A percentile compares a stretch with the other conserved stretches of the same genome.
phyloP scores from a whole-genome alignment of 2,797 vertebrate species.

The Poecile montanus region DNA sequence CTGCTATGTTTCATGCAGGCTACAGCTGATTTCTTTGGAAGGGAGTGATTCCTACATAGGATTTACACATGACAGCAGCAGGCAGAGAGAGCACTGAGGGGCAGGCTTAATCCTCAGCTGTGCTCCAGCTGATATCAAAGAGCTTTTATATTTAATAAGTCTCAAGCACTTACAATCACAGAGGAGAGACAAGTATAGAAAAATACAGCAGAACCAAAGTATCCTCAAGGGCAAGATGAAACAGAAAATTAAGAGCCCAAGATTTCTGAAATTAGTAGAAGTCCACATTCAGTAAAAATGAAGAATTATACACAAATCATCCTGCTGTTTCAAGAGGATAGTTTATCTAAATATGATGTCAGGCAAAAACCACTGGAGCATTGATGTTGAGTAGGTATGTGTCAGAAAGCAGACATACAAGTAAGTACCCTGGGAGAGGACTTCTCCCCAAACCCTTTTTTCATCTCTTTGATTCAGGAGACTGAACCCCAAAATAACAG shows the following conservation, averaged over 20 bases:
- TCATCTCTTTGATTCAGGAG: background rate
- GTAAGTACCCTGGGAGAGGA: background rate
- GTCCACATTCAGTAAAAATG: background rate
- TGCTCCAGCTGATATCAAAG: conserved; percentile 63
- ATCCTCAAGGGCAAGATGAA: conserved; percentile 18
- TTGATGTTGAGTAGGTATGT: background rate
- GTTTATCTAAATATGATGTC: conserved; percentile 22
- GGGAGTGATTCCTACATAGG: background rate
- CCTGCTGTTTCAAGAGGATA: background rate
- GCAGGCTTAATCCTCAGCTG: conserved; percentile 64
- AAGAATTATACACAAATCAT: conserved; percentile 4
- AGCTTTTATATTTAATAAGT: conserved; percentile 55
- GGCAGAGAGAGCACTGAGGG: conserved; percentile 23
- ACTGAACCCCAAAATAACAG: background rate
- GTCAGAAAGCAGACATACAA: conserved; percentile 13
- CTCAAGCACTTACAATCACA: conserved; percentile 35
- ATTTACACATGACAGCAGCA: conserved; percentile 53
- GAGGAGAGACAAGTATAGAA: conserved; percentile 16
- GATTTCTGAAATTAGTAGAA: conserved; percentile 16
- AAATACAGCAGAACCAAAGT: conserved; percentile 15
- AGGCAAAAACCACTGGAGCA: background rate
- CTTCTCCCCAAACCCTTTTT: background rate
- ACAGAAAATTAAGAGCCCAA: background rate
- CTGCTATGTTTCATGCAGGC: conserved; percentile 35
- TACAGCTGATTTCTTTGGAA: conserved; percentile 26